These are phyloP conservation scores for Drosophila mercatorum DNA, from an alignment of 2,888 invertebrate genomes.

Conservation along the genomic window DNA sequence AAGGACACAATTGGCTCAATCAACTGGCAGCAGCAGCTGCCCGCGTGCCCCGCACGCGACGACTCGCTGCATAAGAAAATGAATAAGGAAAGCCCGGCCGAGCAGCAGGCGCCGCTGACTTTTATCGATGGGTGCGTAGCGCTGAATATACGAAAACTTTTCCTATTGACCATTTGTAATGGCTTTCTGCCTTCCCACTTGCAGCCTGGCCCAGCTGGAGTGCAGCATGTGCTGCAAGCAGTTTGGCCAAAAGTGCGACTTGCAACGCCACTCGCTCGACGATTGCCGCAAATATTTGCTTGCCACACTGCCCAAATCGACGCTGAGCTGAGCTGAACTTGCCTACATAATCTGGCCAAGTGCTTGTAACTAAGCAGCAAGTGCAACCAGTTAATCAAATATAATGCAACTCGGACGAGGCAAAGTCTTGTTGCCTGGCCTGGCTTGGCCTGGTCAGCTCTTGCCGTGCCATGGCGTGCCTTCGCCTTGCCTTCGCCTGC, in stretches of 20 bases:
- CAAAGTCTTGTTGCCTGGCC: constrained; percentile 1
- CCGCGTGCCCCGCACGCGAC: too few relatives aligned
- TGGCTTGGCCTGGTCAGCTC: not conserved
- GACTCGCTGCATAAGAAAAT: not conserved
- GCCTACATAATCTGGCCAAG: constrained; percentile 15
- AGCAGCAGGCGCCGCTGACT: constrained; percentile 16
- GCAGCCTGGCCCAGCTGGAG: constrained; percentile 26
- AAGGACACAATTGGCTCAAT: constrained; percentile 34
- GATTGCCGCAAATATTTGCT: constrained; percentile 52
- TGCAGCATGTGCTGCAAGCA: constrained; percentile 56
- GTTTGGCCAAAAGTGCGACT: constrained; percentile 24
- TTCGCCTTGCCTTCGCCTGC: not conserved
- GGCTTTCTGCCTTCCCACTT: constrained; percentile 26
- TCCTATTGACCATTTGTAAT: constrained; percentile 62
- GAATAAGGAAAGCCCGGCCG: not conserved
- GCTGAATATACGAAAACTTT: constrained; percentile 50
- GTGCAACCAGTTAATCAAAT: constrained; percentile 29
- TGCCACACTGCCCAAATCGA: constrained; percentile 29
- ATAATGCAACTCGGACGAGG: constrained; percentile 8
- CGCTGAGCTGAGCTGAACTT: constrained; percentile 3
- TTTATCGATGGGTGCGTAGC: constrained; percentile 56
- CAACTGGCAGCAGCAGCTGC: constrained; percentile 36
- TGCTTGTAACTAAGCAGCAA: constrained; percentile 15
- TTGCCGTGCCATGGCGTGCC: not conserved
- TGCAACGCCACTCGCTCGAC: constrained; percentile 46